Evolutionary conservation across 1,140 invertebrate genomes (phyloP), one percentile per base, ranked within the genome.

Genomic region (Bombus soroeensis): DNA sequence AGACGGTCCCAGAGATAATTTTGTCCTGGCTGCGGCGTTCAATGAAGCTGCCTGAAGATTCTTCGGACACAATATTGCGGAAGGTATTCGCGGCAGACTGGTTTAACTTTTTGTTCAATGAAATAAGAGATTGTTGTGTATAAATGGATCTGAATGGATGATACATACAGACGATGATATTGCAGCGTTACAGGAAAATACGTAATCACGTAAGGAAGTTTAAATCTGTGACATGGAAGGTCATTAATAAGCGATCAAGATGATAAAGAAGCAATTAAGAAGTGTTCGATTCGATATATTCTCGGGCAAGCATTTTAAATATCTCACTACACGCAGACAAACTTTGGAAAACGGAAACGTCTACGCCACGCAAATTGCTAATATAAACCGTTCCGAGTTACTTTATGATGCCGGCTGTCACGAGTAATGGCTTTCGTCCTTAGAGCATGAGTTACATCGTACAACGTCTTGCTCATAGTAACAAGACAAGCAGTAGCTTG

Each of bases 1-100:
- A 59, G 64, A 70, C 64, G 80, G 70, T 59, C 75, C 10, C 6
- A 32, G n/a, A 25, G 68, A 79, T 84, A 84, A 84, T 84, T 84
- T 84, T 84, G 71, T 43, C 82, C 25, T 0, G 28, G 37, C 32
- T 64, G 6, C 57, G 22, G 25, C 25, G 57, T 22, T 70, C 47
- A 68, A 22, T 70, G 74, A 70, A 53, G 43, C 53, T 64, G 72
- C n/a, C 34, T 6, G 41, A 18, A 22, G 18, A 57, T 78, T 78
- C 47, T 10, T 73, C 8, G 12, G 34, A 6, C 22, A 28, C 18
- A 25, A 12, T 71, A n/a, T 47, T 8, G 39, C 41, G 71, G 12
- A 25, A 13, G 28, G 1, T 41, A n/a, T 39, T 72, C 34, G 12
- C 68, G 37, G 8, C 3, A 28, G 22, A 37, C 37, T 71, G 10